Conservation (phyloP, 2,113 vertebrate species). For the Mesitornis unicolor region DNA sequence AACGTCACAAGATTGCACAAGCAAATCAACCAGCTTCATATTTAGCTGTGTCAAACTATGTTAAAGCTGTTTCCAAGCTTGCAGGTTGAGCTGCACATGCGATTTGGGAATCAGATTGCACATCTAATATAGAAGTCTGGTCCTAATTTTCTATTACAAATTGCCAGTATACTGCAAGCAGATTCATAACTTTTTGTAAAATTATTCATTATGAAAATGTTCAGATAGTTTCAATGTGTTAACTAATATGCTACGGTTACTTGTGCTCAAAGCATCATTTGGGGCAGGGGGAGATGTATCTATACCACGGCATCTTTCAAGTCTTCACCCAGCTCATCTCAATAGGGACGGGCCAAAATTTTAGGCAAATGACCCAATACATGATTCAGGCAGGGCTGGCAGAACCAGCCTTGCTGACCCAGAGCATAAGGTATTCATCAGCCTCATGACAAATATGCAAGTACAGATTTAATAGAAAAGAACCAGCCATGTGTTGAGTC, state of each 20-base stretch:
- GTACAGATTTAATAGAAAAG: slow-evolving; percentile 5
- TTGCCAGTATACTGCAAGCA: background rate
- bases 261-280: background rate
- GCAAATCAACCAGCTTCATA: background rate
- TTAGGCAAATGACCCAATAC: background rate
- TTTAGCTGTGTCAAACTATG: background rate
- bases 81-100: background rate
- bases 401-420: background rate
- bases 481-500: background rate
- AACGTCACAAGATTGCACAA: background rate
- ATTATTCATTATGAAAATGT: background rate
- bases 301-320: background rate
- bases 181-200: background rate
- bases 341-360: background rate
- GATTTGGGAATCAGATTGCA: background rate
- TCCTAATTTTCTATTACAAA: background rate
- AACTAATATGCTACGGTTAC: background rate
- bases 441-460: background rate
- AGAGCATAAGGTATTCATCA: slow-evolving; percentile 35
- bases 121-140: background rate
- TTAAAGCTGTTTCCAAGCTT: background rate
- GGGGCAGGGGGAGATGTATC: background rate
- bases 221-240: background rate
- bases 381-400: background rate
- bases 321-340: background rate